Percentiles rank a stretch among this genome's conserved stretches.
These are phyloP conservation scores for Drosophila pegasa DNA, from an alignment of 2,888 invertebrate species.

Conservation along the genomic window DNA sequence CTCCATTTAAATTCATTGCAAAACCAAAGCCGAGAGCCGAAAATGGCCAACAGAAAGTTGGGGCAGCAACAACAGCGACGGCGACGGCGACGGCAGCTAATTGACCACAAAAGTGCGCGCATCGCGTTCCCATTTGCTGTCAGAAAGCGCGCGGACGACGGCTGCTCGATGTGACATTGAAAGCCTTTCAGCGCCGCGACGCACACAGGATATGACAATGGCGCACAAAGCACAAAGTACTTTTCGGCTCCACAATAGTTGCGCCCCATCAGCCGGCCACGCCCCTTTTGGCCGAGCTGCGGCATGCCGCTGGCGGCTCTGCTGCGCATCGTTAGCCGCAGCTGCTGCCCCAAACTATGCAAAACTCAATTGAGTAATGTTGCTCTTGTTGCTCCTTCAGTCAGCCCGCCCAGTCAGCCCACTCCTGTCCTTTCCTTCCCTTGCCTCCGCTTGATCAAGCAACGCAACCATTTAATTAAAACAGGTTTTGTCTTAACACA, in stretches of 20 bases:
- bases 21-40: constrained; percentile 43
- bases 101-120: constrained; percentile 76
- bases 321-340: constrained; percentile 50
- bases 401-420: background rate
- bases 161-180: constrained; percentile 64
- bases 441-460: constrained; percentile 17
- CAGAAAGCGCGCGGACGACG: constrained; percentile 32
- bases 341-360: constrained; percentile 54
- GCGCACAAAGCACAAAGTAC: constrained; percentile 15
- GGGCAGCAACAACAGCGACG: constrained; percentile 60
- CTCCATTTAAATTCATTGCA: constrained; percentile 77
- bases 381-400: background rate
- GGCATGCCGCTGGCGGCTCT: background rate
- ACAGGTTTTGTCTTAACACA: constrained; percentile 22
- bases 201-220: constrained; percentile 52
- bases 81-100: constrained; percentile 62
- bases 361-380: constrained; percentile 54
- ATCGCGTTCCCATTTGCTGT: background rate
- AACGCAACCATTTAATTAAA: constrained; percentile 46
- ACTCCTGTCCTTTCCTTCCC: background rate
- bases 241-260: constrained; percentile 19
- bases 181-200: constrained; percentile 65
- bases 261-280: background rate
- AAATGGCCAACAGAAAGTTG: constrained; percentile 2
- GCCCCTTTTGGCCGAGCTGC: background rate